Percentiles rank a stretch among this genome's conserved stretches.
Evolutionary conservation across 2,113 vertebrate genomes (phyloP).

Genomic region (Corythoichthys intestinalis): DNA sequence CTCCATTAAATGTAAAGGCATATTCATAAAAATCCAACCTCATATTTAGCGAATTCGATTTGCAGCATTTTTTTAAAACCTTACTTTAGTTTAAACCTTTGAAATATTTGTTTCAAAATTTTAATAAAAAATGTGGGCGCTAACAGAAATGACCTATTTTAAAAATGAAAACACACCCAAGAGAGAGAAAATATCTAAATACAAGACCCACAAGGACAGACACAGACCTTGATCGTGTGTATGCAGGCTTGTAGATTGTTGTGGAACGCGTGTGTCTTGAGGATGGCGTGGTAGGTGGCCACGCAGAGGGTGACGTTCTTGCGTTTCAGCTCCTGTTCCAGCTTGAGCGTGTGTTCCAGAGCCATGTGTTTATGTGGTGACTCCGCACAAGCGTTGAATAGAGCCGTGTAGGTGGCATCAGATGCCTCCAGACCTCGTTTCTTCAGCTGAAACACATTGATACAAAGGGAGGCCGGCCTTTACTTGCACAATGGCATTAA

Average conservation of each 20-base stretch:
- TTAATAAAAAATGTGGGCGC: too few relatives aligned
- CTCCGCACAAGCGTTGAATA: slow-evolving; percentile 92
- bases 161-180: too few relatives aligned
- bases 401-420: slow-evolving; percentile 86
- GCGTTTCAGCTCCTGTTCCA: slow-evolving; percentile 79
- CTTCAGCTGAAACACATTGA: slow-evolving; percentile 81
- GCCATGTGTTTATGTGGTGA: slow-evolving; percentile 80
- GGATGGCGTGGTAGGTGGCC: slow-evolving; percentile 83
- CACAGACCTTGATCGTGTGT: slow-evolving; percentile 76
- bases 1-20: too few relatives aligned
- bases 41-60: too few relatives aligned
- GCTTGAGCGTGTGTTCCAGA: slow-evolving; percentile 79
- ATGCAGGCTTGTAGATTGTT: slow-evolving; percentile 82
- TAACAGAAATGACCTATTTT: too few relatives aligned
- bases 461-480: background rate
- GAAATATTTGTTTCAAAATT: too few relatives aligned
- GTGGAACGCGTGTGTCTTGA: slow-evolving; percentile 81
- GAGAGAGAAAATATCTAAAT: background rate
- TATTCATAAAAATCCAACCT: too few relatives aligned
- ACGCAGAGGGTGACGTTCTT: slow-evolving; percentile 77
- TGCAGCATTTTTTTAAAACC: too few relatives aligned
- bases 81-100: too few relatives aligned
- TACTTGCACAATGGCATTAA: background rate
- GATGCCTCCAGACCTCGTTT: slow-evolving; percentile 80
- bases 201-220: accelerated